Base-by-base conservation (phyloP, 2,113 vertebrate species). In the Paralichthys olivaceus region DNA sequence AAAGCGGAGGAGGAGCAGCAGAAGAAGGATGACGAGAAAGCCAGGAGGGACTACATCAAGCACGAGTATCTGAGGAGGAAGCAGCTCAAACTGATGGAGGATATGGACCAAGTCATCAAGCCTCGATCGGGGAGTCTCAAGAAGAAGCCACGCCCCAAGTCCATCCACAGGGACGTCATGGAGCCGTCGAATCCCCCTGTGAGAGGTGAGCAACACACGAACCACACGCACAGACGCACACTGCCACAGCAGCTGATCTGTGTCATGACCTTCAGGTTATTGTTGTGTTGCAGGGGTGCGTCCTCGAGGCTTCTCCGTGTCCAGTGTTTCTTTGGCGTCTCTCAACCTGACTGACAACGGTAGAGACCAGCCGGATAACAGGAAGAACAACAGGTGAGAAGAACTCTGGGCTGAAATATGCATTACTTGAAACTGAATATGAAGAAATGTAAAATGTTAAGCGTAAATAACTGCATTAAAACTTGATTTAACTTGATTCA, bases 71-170 rank as follows among this genome's bases (percentile, higher is more conserved):
- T 99, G 93, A 95, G 98, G 77, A 95, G 95, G 72, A 98, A 98
- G 84, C 98, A 99, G 67, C 92, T 99, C 6, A 98, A 98, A 81
- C 95, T 99, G 23, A 97, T 99, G 96, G 95, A 97, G 55, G 97
- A 98, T 68, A 99, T 99, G 98, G 95, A 98, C 32, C 94, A 93
- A 4, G 94, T 98, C 32, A 95, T 98, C 85, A 97, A 96, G 72
- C 95, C 96, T 45, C 96, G 97, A 5, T 91, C 95, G 9, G 95
- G 96, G 62, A 93, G 91, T 43, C 89, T 94, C 69, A 97, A 96
- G 77, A 99, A 97, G 90, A 99, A 97, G 71, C 95, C 94, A n/a
- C 95, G 97, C 19, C 98, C 98, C 29, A 99, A 99, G 72, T 99
- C 98, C 73, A 96, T 99, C 87, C 97, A 99, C 88, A 95, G 97